phyloP scores from a whole-genome alignment of 2,797 vertebrate genomes.

The Molossus molossus region DNA sequence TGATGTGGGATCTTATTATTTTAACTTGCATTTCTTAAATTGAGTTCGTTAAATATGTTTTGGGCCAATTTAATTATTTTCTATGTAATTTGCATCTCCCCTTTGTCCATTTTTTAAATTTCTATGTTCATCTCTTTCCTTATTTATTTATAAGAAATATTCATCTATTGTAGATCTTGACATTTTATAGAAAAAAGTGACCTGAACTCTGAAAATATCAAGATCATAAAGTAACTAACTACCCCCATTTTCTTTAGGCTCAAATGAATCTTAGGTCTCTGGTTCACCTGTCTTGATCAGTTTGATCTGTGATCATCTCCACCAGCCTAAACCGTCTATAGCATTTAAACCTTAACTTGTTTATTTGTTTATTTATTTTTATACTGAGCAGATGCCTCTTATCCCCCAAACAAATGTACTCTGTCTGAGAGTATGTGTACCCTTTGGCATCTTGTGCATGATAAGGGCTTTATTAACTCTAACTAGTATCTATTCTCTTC shows the following conservation, averaged over 20 bases:
- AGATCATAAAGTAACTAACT: not conserved
- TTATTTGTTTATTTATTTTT: not conserved
- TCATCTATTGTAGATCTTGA: not conserved
- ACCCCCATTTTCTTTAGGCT: not conserved
- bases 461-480: not conserved
- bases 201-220: constrained; percentile 1
- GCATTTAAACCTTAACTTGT: not conserved
- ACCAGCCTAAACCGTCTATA: not conserved
- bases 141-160: constrained; percentile 20
- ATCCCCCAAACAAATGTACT: not conserved
- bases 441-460: not conserved
- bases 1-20: not conserved
- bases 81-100: not conserved
- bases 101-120: constrained; percentile 1
- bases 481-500: not conserved
- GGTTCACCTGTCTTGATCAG: not conserved
- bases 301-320: not conserved
- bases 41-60: constrained; percentile 12
- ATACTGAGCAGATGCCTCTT: not conserved
- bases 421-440: not conserved
- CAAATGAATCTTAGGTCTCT: not conserved
- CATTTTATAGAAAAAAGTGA: not conserved
- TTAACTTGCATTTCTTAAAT: constrained; percentile 50
- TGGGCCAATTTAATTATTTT: constrained; percentile 32
- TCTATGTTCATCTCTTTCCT: constrained; percentile 24